A percentile compares a stretch with the other conserved stretches of the same genome.
phyloP scores from a whole-genome alignment of 2,797 vertebrate species.

The Luscinia luscinia region DNA sequence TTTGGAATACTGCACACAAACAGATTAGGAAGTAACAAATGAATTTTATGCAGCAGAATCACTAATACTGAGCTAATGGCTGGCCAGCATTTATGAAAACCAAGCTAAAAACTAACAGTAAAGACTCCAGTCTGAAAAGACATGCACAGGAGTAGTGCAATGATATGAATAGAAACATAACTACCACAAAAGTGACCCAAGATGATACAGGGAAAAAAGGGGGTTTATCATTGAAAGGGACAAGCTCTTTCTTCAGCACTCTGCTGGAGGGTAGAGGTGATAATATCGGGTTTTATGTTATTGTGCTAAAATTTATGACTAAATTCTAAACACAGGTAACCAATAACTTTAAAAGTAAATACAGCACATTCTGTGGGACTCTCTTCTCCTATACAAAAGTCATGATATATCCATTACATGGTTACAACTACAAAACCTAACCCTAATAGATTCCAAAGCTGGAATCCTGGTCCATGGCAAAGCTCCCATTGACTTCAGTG shows the following conservation, averaged over 20 bases:
- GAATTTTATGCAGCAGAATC: background rate
- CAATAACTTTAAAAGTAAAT: background rate
- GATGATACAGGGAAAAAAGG: background rate
- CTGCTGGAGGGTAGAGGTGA: background rate
- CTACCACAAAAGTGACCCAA: background rate
- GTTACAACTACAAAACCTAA: background rate
- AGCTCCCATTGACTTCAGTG: background rate
- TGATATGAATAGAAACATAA: background rate
- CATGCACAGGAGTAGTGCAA: background rate
- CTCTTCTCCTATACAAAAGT: background rate
- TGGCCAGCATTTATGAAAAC: background rate
- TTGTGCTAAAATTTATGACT: background rate
- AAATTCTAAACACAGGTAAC: background rate
- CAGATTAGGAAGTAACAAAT: background rate
- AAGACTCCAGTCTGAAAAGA: background rate
- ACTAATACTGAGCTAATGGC: background rate
- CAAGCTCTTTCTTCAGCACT: background rate
- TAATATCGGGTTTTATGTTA: background rate
- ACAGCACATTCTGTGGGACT: background rate
- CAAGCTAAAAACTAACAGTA: background rate
- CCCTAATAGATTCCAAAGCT: background rate
- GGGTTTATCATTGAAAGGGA: background rate
- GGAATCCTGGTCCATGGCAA: background rate
- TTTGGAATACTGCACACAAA: conserved; percentile 3
- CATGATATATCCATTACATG: background rate